A percentile compares a stretch with the other conserved stretches of the same genome.
These are phyloP conservation scores for Galago senegalensis DNA, from an alignment of 2,797 vertebrate species.

Conservation along the genomic window DNA sequence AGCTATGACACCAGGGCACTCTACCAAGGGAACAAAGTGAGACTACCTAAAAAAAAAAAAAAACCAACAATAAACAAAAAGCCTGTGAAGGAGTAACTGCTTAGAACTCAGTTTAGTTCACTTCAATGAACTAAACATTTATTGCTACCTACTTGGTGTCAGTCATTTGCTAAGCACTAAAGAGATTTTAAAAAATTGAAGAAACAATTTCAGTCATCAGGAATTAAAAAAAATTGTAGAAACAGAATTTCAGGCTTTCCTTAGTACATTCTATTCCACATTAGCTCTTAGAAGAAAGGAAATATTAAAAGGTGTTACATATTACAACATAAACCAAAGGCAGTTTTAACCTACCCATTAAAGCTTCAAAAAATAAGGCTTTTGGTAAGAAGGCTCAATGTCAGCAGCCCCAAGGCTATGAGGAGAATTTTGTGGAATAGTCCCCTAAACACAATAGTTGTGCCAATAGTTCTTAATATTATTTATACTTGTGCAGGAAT, in stretches of 20 bases:
- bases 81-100: slow-evolving; percentile 43
- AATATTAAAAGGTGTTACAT: slow-evolving; percentile 50
- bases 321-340: slow-evolving; percentile 42
- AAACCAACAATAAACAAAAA: no score
- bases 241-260: slow-evolving; percentile 51
- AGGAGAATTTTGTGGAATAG: background rate
- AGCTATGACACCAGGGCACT: no score
- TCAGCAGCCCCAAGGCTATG: background rate
- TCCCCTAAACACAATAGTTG: background rate
- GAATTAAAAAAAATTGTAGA: slow-evolving; percentile 28
- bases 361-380: slow-evolving; percentile 48
- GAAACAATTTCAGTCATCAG: slow-evolving; percentile 47
- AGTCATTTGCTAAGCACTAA: slow-evolving; percentile 16
- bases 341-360: slow-evolving; percentile 49
- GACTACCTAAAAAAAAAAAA: no score
- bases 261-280: slow-evolving; percentile 52
- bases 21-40: no score
- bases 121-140: slow-evolving; percentile 44
- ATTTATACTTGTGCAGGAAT: slow-evolving; percentile 30
- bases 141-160: slow-evolving; percentile 27
- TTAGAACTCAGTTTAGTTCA: slow-evolving; percentile 53
- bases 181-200: slow-evolving; percentile 46
- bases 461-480: slow-evolving; percentile 37
- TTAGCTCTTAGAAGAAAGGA: slow-evolving; percentile 41
- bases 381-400: slow-evolving; percentile 35